These are phyloP conservation scores for Teinopalpus imperialis DNA, from an alignment of 2,888 invertebrate genomes.

Conservation along the genomic window DNA sequence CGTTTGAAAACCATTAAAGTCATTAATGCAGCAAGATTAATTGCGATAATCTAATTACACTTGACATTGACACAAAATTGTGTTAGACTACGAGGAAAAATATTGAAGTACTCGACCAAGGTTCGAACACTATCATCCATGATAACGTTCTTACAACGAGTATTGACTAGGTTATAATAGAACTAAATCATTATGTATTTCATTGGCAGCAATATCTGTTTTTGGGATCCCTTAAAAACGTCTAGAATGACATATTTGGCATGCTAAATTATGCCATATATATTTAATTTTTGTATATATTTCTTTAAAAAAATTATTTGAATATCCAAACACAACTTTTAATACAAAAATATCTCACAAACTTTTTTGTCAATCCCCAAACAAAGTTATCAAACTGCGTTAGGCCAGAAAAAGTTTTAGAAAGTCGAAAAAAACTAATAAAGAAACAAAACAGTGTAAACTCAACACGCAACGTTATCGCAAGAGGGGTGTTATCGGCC, in stretches of 20 bases:
- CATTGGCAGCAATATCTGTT: background rate
- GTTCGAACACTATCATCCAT: constrained; percentile 34
- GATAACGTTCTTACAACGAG: constrained; percentile 35
- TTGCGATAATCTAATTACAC: constrained; percentile 51
- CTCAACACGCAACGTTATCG: constrained; percentile 40
- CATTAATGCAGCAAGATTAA: constrained; percentile 29
- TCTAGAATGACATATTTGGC: no score
- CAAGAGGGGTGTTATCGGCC: constrained; percentile 69
- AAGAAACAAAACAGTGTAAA: constrained; percentile 25
- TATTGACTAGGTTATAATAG: constrained; percentile 19
- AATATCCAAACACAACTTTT: no score
- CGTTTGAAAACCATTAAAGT: constrained; percentile 17
- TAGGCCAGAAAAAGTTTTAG: no score
- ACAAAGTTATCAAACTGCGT: no score
- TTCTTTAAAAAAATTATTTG: no score
- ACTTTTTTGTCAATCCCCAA: no score
- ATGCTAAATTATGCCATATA: no score
- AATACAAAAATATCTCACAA: no score
- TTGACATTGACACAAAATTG: constrained; percentile 69
- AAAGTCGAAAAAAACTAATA: no score
- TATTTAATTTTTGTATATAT: no score
- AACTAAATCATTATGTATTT: constrained; percentile 5
- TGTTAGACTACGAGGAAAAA: constrained; percentile 61
- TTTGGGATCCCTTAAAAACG: no score
- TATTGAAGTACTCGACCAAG: constrained; percentile 40